A percentile compares a stretch with the other conserved stretches of the same genome.
Conservation (phyloP, 2,797 vertebrate species). For the Coranthus polyacanthus region DNA sequence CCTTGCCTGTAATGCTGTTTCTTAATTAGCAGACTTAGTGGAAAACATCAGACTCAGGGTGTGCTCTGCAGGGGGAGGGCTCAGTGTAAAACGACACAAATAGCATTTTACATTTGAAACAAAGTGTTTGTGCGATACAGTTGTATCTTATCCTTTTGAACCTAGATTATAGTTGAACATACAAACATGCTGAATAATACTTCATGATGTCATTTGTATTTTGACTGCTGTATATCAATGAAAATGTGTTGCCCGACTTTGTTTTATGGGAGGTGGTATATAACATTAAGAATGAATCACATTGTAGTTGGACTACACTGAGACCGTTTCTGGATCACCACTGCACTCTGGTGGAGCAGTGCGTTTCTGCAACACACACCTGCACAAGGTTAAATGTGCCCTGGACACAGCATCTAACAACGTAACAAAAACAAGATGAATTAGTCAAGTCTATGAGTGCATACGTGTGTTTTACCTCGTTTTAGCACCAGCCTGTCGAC, state of each 20-base stretch:
- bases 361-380: constrained; percentile 9
- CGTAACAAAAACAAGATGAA: background rate
- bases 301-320: background rate
- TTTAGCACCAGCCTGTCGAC: no score
- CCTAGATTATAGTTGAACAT: background rate
- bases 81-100: background rate
- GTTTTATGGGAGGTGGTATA: constrained; percentile 9
- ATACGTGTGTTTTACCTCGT: no score
- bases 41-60: constrained; percentile 8
- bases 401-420: no score
- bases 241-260: background rate
- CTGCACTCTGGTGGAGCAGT: constrained; percentile 67
- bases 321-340: constrained; percentile 29
- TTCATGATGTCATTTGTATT: background rate
- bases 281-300: constrained; percentile 22
- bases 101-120: constrained; percentile 4
- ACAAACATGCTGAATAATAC: background rate
- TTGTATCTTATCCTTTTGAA: constrained; percentile 4
- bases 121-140: background rate
- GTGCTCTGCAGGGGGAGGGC: constrained; percentile 15
- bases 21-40: constrained; percentile 35
- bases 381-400: background rate
- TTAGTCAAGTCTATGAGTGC: no score
- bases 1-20: constrained; percentile 26
- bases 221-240: constrained; percentile 1